Evolutionary conservation across 2,113 vertebrate species (phyloP).

Genomic region (Tetrax tetrax): DNA sequence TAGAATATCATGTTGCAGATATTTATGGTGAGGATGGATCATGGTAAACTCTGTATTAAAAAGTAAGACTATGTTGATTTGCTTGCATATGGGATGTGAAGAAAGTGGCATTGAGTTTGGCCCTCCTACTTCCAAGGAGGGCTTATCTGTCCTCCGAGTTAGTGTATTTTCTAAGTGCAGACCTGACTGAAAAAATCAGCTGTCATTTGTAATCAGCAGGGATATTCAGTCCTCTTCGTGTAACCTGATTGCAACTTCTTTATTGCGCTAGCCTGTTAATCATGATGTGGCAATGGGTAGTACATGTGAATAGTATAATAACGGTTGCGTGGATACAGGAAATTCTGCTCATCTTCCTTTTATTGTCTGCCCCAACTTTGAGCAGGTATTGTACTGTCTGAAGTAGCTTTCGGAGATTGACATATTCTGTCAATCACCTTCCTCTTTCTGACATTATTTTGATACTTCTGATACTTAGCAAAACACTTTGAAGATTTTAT

Average conservation of each 20-base stretch:
- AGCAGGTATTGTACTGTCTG: neutral
- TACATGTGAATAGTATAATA: constrained; percentile 46
- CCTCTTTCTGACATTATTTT: neutral
- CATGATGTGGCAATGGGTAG: neutral
- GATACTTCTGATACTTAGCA: neutral
- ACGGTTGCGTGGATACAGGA: constrained; percentile 62
- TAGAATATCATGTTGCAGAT: neutral
- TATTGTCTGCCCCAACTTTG: neutral
- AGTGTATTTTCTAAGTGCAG: constrained; percentile 29
- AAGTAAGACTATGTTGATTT: neutral
- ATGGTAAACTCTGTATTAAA: neutral
- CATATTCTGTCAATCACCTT: neutral
- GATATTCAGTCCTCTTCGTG: constrained; percentile 59
- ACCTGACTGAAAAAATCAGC: constrained; percentile 13
- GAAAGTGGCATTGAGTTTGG: neutral
- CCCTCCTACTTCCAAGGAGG: neutral
- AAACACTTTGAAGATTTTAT: neutral
- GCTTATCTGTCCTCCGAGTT: neutral
- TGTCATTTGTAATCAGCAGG: constrained; percentile 60
- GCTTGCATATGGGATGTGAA: neutral
- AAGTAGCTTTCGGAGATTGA: constrained; percentile 5
- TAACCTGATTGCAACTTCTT: constrained; percentile 62
- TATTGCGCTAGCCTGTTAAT: constrained; percentile 43
- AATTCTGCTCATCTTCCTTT: constrained; percentile 43
- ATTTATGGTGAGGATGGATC: neutral